Evolutionary conservation across 2,113 vertebrate species (phyloP), one percentile per base, ranked within the genome.

Genomic region (Picathartes gymnocephalus): DNA sequence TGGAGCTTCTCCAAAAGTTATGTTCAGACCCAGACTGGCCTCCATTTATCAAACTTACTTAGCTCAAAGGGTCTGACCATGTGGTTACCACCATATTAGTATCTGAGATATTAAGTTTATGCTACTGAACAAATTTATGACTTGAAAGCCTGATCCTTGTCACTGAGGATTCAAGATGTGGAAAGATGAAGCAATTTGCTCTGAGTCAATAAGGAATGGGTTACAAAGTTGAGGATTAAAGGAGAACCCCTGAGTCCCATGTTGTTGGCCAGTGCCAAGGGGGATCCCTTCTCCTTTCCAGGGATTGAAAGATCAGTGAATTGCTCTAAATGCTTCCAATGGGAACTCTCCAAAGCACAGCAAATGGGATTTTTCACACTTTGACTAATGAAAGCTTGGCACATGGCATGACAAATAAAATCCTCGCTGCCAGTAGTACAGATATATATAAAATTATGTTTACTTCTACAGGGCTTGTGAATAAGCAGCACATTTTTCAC

Each of bases 401-500:
- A 94, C 85, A 88, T 37, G 60, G 60, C 82, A 95, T 33, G 60
- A 96, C 85, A 92, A 93, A 92, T 72, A 93, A 96, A 96, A 96
- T 69, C 70, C 57, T 84, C 8, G 1, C 82, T 90, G 86, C 93
- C 80, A 96, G 88, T 79, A 88, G 83, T 86, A 90, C 76, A 92
- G 79, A 83, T 73, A 92, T 80, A 91, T 81, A 94, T 90, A 90
- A 81, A 95, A 96, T 81, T 5, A 86, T 81, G 88, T 95, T 96
- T 96, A 96, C 95, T 96, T 96, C 92, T 94, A 88, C 61, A 60
- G 23, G 79, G 57, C 42, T 81, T 86, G 76, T 83, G 93, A 96
- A 97, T 95, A 96, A 96, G 72, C 94, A 96, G 95, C 73, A 90
- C 83, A 93, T 95, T 95, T 96, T 96, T 96, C 93, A 96, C 35